Conservation (phyloP, 2,888 invertebrate species). For the Tethea ocularis region DNA sequence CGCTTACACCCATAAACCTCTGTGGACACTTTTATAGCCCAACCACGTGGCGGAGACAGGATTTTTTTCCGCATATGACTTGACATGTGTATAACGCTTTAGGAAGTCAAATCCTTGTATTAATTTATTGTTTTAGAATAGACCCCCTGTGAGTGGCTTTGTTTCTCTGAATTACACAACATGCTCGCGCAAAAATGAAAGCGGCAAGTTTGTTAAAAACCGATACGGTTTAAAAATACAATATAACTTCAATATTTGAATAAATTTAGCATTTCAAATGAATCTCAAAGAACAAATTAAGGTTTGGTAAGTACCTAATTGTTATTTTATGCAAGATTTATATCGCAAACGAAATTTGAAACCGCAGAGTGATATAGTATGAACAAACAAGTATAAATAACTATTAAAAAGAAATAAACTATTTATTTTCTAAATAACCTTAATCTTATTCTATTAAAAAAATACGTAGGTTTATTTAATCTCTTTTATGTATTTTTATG, state of each 20-base stretch:
- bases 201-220: background rate
- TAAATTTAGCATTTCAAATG: background rate
- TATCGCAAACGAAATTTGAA: conserved; percentile 4
- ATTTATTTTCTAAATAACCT: background rate
- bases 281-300: background rate
- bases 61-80: conserved; percentile 80
- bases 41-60: conserved; percentile 75
- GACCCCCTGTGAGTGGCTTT: conserved; percentile 52
- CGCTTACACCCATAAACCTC: conserved; percentile 81
- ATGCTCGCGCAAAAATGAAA: conserved; percentile 9
- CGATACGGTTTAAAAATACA: conserved; percentile 3
- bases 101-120: conserved; percentile 61
- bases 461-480: too few relatives aligned
- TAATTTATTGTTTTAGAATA: conserved; percentile 80
- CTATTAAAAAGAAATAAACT: background rate
- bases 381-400: background rate
- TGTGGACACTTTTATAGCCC: conserved; percentile 81
- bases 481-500: too few relatives aligned
- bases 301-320: background rate
- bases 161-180: conserved; percentile 28
- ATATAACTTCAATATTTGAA: conserved; percentile 7
- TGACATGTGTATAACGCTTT: conserved; percentile 74
- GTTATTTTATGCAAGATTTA: conserved; percentile 11
- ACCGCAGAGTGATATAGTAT: background rate
- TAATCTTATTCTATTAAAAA: too few relatives aligned